phyloP scores from a whole-genome alignment of 2,113 vertebrate species.

The Chionomys nivalis region DNA sequence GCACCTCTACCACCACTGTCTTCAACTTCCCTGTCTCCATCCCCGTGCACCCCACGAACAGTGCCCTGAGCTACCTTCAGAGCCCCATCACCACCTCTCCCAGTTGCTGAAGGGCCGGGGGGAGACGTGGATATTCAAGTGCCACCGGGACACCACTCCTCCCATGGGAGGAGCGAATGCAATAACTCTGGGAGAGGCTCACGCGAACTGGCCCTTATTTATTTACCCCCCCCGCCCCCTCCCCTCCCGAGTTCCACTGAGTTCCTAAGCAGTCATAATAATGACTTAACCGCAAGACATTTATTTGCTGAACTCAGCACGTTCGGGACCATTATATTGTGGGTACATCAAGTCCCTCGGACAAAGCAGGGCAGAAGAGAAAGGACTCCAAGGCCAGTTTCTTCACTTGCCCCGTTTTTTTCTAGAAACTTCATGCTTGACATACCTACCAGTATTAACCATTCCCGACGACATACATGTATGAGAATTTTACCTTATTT shows the following conservation, averaged over 20 bases:
- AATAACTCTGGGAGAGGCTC: constrained; percentile 79
- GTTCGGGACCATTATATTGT: constrained; percentile 77
- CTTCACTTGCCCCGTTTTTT: constrained; percentile 76
- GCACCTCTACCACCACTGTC: constrained; percentile 90
- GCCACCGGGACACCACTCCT: constrained; percentile 48
- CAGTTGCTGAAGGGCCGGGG: constrained; percentile 90
- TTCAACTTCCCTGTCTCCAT: constrained; percentile 98
- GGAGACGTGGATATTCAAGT: constrained; percentile 9
- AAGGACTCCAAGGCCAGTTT: constrained; percentile 71
- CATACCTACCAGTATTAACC: constrained; percentile 86
- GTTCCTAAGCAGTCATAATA: constrained; percentile 36
- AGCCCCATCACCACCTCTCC: constrained; percentile 98
- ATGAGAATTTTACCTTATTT: constrained; percentile 86
- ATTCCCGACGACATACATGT: constrained; percentile 81
- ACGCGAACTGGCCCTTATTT: constrained; percentile 60
- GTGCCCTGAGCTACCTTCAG: constrained; percentile 94
- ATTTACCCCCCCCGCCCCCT: neutral
- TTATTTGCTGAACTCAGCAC: constrained; percentile 68
- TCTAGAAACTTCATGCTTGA: constrained; percentile 83
- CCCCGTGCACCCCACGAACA: constrained; percentile 90
- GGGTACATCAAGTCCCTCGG: constrained; percentile 66
- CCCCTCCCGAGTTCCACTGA: constrained; percentile 54
- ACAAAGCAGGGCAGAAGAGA: constrained; percentile 71
- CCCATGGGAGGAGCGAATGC: constrained; percentile 81
- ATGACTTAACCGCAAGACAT: neutral